A percentile compares a stretch with the other conserved stretches of the same genome.
Evolutionary conservation across 2,888 invertebrate genomes (phyloP).

Genomic region (Cephus pygmeus): DNA sequence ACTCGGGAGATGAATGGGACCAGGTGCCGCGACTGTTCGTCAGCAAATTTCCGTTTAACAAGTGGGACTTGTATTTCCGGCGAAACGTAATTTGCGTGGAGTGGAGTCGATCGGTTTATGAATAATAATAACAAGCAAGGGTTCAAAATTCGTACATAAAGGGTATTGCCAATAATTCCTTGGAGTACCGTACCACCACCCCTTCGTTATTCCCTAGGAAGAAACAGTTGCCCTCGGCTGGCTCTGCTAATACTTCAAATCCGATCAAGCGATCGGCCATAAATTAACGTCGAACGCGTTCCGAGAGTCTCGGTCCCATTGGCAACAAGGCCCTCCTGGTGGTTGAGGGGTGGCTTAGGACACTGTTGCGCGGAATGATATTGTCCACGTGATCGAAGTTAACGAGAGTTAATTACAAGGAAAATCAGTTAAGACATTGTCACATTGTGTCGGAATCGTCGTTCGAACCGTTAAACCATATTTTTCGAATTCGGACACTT

Average conservation of each 20-base stretch:
- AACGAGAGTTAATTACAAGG: not conserved
- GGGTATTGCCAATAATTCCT: not conserved
- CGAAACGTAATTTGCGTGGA: not conserved
- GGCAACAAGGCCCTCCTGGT: not conserved
- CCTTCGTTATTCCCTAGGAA: not conserved
- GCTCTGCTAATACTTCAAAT: not conserved
- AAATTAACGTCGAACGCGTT: not conserved
- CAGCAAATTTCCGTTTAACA: not conserved
- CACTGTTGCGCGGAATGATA: not conserved
- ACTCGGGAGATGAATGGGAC: not conserved
- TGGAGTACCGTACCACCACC: not conserved
- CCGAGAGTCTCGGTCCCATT: not conserved
- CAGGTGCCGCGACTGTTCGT: not conserved
- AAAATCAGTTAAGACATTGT: not conserved
- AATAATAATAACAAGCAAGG: not conserved
- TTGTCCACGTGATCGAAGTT: not conserved
- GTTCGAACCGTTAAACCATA: not conserved
- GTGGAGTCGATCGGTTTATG: not conserved
- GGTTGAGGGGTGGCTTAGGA: not conserved
- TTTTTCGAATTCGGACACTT: not conserved
- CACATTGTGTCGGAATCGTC: not conserved
- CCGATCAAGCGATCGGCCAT: not conserved
- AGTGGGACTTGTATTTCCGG: not conserved
- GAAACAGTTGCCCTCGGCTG: not conserved
- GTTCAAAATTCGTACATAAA: not conserved